Percentiles rank a stretch among this genome's conserved stretches.
Conservation (phyloP, 2,888 invertebrate species). For the Drosophila nr. perissopoda region DNA sequence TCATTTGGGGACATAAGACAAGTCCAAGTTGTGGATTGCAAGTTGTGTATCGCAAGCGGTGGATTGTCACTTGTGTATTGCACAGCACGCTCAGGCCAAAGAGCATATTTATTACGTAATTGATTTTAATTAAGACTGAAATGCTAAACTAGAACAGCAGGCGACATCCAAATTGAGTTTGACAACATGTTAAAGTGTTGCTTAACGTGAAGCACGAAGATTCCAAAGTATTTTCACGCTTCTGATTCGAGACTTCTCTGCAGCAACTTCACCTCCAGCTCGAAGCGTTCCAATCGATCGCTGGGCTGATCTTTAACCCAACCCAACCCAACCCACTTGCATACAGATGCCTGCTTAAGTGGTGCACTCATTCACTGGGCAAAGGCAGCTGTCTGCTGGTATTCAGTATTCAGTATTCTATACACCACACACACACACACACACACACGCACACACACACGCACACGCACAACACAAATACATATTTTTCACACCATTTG, state of each 20-base stretch:
- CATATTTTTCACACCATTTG: conserved; percentile 33
- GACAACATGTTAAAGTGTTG: conserved; percentile 21
- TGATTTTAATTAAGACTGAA: conserved; percentile 24
- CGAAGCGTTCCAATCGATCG: not conserved
- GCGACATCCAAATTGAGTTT: conserved; percentile 1
- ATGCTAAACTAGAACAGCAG: not conserved
- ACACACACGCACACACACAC: not conserved
- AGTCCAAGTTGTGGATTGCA: not conserved
- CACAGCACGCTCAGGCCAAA: not conserved
- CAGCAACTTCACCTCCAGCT: conserved; percentile 1
- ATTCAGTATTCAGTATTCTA: not conserved
- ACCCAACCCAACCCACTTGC: conserved; percentile 59
- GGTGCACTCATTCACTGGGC: conserved; percentile 33
- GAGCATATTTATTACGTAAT: conserved; percentile 3
- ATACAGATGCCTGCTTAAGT: conserved; percentile 15
- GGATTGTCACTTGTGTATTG: not conserved
- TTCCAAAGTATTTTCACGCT: not conserved
- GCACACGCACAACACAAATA: not conserved
- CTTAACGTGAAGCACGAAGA: conserved; percentile 2
- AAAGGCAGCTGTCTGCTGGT: conserved; percentile 3
- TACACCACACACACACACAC: not conserved
- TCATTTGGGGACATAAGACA: not conserved
- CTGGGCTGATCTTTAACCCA: conserved; percentile 51
- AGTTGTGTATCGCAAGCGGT: not conserved
- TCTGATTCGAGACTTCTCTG: not conserved